These are phyloP conservation scores for Parazoanthus darwini DNA, from an alignment of 92 coral and sea anemone genomes.

Conservation along the genomic window DNA sequence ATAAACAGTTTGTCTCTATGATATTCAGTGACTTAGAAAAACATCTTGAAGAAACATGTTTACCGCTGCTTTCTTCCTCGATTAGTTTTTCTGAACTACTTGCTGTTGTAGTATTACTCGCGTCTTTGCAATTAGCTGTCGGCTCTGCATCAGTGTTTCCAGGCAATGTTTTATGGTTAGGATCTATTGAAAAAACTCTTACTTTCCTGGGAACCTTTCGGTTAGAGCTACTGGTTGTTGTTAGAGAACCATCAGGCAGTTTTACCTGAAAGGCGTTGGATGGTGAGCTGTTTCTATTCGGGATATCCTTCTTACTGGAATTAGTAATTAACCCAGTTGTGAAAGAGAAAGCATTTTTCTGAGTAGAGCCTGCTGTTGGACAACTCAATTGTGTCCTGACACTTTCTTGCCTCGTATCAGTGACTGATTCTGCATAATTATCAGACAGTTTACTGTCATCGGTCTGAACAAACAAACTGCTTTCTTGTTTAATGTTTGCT, in stretches of 20 bases:
- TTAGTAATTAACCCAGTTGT: background rate
- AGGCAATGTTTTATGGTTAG: background rate
- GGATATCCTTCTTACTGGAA: background rate
- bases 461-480: background rate
- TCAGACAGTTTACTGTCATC: background rate
- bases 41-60: background rate
- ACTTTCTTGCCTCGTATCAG: background rate
- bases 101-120: background rate
- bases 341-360: background rate
- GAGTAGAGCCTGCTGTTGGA: background rate
- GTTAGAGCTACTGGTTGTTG: background rate
- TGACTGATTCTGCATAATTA: background rate
- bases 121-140: background rate
- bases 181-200: background rate
- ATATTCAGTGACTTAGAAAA: background rate
- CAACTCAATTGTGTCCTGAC: background rate
- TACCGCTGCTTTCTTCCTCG: background rate
- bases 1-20: background rate
- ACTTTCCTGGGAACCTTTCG: background rate
- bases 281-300: too few relatives aligned
- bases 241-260: background rate
- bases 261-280: background rate
- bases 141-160: background rate
- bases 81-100: background rate
- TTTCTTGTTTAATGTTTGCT: background rate